Base-by-base conservation (phyloP, 2,888 invertebrate species). In the Parapristionchus giblindavisi region DNA sequence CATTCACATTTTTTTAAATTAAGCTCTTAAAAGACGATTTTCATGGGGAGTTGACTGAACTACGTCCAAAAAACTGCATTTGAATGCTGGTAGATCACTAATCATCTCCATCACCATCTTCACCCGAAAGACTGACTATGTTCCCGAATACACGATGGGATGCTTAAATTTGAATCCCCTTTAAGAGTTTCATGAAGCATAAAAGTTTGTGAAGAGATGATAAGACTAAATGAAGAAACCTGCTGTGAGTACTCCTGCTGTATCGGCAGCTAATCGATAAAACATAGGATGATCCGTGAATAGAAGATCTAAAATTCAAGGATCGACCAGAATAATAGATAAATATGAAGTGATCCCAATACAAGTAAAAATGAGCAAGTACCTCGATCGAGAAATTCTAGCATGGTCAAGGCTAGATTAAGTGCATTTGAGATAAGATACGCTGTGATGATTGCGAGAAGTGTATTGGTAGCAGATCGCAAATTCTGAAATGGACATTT, bases 351-450 rank as follows among this genome's bases (percentile, higher is more conserved):
- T 14, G 36, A 38, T n/a, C 1, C 21, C 36, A 48, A 8, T 34
- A 77, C 24, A 34, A n/a, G 3, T 65, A 21, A 32, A 21, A 77
- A n/a, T n/a, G n/a, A n/a, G n/a, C n/a, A n/a, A n/a, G n/a, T 6
- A 85, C 86, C 85, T 63, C 85, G 81, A 70, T 85, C 76, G n/a
- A 85, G 68, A 73, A 82, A 87, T 36, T 87, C 87, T 8, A 82
- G 77, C 27, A 86, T 76, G 14, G 85, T 84, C 27, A 87, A 72
- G 8, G 84, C 77, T n/a, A 87, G 76, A 56, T 80, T 84, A 60
- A 87, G 77, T 27, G 82, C 65, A 76, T 87, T 87, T 0, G 85
- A 84, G 17, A 87, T 82, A 40, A 87, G 76, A 75, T 87, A 87
- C 56, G 83, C 84, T 8, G 84, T 83, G 60, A 87, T 86, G 56